Percentiles rank a stretch among this genome's conserved stretches.
phyloP scores from a whole-genome alignment of 2,113 vertebrate genomes.

The Collichthys lucidus region DNA sequence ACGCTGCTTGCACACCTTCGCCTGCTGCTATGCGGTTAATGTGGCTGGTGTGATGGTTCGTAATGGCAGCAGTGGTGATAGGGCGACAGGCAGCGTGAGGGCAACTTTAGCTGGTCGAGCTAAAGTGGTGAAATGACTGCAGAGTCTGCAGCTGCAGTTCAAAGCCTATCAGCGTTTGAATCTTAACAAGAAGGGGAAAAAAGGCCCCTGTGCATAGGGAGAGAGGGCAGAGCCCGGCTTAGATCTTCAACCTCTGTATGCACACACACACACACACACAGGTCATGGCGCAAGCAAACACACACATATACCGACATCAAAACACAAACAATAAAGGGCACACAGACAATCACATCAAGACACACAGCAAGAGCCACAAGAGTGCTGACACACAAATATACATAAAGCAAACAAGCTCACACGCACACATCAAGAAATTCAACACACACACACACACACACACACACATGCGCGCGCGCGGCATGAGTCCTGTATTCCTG shows the following conservation, averaged over 20 bases:
- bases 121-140: slow-evolving; percentile 73
- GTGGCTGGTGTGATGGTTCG: slow-evolving; percentile 47
- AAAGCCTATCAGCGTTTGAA: slow-evolving; percentile 80
- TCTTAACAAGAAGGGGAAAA: slow-evolving; percentile 79
- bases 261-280: slow-evolving; percentile 33
- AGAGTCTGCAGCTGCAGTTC: slow-evolving; percentile 77
- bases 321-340: slow-evolving; percentile 79
- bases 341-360: slow-evolving; percentile 80
- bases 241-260: slow-evolving; percentile 77
- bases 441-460: slow-evolving; percentile 37
- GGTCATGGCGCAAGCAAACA: slow-evolving; percentile 68
- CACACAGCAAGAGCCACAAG: slow-evolving; percentile 78
- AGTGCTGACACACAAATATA: slow-evolving; percentile 77
- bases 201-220: slow-evolving; percentile 74
- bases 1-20: slow-evolving; percentile 16
- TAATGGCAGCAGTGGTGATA: slow-evolving; percentile 38
- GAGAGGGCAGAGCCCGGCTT: slow-evolving; percentile 77
- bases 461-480: slow-evolving; percentile 3
- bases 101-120: slow-evolving; percentile 63
- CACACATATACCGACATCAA: slow-evolving; percentile 72
- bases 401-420: slow-evolving; percentile 71
- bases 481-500: slow-evolving; percentile 71
- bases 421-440: slow-evolving; percentile 65
- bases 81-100: slow-evolving; percentile 33
- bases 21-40: slow-evolving; percentile 47